Percentiles rank a stretch among this genome's conserved stretches.
Evolutionary conservation across 1,140 invertebrate genomes (phyloP).

Genomic region (Thaumetopoea pityocampa): DNA sequence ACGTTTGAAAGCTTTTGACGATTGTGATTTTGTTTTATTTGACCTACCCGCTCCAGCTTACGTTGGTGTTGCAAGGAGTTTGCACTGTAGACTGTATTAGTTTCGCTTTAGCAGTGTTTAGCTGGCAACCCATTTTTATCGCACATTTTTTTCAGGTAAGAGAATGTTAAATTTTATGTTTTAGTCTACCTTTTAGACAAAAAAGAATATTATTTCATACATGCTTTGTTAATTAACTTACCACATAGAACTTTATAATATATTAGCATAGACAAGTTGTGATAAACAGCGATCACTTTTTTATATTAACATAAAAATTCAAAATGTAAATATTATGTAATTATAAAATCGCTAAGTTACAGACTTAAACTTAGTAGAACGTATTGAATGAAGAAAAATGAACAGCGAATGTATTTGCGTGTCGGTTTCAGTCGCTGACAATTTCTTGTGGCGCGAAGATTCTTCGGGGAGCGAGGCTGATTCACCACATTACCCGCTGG

Average conservation of each 20-base stretch:
- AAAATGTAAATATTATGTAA: too few relatives aligned
- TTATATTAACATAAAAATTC: too few relatives aligned
- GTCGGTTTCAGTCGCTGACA: slow-evolving; percentile 46
- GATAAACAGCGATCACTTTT: too few relatives aligned
- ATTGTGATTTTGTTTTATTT: slow-evolving; percentile 75
- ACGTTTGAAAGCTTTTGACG: slow-evolving; percentile 75
- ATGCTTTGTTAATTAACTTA: slow-evolving; percentile 40
- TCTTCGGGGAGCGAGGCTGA: slow-evolving; percentile 71
- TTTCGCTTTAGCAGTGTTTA: slow-evolving; percentile 32
- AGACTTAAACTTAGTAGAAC: too few relatives aligned
- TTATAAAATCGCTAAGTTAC: too few relatives aligned
- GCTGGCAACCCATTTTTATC: slow-evolving; percentile 32
- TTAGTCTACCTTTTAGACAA: slow-evolving; percentile 14
- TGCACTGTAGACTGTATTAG: slow-evolving; percentile 28
- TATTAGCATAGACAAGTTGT: too few relatives aligned
- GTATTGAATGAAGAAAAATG: too few relatives aligned
- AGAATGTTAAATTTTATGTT: slow-evolving; percentile 21
- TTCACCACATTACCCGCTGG: slow-evolving; percentile 68
- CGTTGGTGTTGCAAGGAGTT: slow-evolving; percentile 41
- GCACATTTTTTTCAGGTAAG: slow-evolving; percentile 25
- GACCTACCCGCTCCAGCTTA: slow-evolving; percentile 32
- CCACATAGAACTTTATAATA: background rate
- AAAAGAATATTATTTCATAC: slow-evolving; percentile 52
- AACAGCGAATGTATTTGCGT: too few relatives aligned
- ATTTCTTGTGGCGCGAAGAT: slow-evolving; percentile 64